Percentiles rank a stretch among this genome's conserved stretches.
These are phyloP conservation scores for Pleuronectes platessa DNA, from an alignment of 2,113 vertebrate species.

Conservation along the genomic window DNA sequence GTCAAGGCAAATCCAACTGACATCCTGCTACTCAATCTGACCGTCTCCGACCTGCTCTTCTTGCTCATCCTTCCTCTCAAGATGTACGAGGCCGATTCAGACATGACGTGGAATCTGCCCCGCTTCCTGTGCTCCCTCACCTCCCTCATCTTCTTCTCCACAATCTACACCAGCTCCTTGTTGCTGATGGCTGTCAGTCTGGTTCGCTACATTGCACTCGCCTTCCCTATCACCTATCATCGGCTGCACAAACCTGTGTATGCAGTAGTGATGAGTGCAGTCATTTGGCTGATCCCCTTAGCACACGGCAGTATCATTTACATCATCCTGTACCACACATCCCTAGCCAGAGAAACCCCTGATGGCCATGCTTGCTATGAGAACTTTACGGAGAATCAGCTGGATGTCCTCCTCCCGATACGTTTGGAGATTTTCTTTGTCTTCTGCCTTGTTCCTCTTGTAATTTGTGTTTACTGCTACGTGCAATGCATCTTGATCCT, in stretches of 20 bases:
- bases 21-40: conserved; percentile 86
- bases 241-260: conserved; percentile 55
- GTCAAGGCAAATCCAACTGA: conserved; percentile 69
- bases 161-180: conserved; percentile 87
- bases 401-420: conserved; percentile 74
- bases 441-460: conserved; percentile 79
- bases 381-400: conserved; percentile 73
- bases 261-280: conserved; percentile 26
- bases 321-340: conserved; percentile 55
- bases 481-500: conserved; percentile 71
- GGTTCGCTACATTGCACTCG: conserved; percentile 82
- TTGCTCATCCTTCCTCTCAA: conserved; percentile 84
- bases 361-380: conserved; percentile 74
- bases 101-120: conserved; percentile 76
- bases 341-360: neutral
- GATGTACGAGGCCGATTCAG: conserved; percentile 76
- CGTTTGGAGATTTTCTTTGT: conserved; percentile 81
- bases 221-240: conserved; percentile 79
- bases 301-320: conserved; percentile 82
- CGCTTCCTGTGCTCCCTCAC: conserved; percentile 77
- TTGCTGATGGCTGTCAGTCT: conserved; percentile 84
- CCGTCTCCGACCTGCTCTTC: conserved; percentile 83
- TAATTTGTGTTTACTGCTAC: conserved; percentile 78
- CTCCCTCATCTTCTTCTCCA: conserved; percentile 81
- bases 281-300: conserved; percentile 79